Evolutionary conservation across 2,888 invertebrate species (phyloP).

Genomic region (Metallyticus violacea): DNA sequence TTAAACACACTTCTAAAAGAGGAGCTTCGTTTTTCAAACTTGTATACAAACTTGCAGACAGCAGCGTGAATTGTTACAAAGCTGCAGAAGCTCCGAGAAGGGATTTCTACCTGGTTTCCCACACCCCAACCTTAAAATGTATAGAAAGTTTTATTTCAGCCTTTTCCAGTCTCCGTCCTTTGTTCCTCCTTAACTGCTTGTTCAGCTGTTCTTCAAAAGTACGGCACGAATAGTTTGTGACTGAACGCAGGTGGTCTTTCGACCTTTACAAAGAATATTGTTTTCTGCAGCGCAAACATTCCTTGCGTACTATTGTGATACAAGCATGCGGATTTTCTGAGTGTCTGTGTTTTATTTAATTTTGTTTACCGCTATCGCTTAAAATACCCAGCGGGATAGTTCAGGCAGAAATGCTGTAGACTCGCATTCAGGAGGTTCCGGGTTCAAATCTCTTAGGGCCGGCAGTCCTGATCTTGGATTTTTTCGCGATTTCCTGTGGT

Average conservation of each 20-base stretch:
- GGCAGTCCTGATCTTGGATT: too few relatives aligned
- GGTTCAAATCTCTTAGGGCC: too few relatives aligned
- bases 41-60: not conserved
- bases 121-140: not conserved
- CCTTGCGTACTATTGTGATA: not conserved
- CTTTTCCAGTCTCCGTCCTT: not conserved
- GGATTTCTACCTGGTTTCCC: not conserved
- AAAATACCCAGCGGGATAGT: too few relatives aligned
- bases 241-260: not conserved
- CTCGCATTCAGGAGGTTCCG: too few relatives aligned
- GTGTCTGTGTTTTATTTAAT: too few relatives aligned
- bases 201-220: not conserved
- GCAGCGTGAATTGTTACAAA: not conserved
- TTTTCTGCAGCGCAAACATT: not conserved
- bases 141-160: not conserved
- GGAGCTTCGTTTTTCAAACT: not conserved
- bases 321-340: not conserved
- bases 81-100: not conserved
- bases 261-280: not conserved
- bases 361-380: too few relatives aligned
- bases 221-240: not conserved
- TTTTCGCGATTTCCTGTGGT: too few relatives aligned
- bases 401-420: too few relatives aligned
- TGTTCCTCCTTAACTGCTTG: not conserved
- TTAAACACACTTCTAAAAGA: not conserved